Percentiles rank a stretch among this genome's conserved stretches.
phyloP scores from a whole-genome alignment of 2,888 invertebrate genomes.

The Hymenopus coronatus region DNA sequence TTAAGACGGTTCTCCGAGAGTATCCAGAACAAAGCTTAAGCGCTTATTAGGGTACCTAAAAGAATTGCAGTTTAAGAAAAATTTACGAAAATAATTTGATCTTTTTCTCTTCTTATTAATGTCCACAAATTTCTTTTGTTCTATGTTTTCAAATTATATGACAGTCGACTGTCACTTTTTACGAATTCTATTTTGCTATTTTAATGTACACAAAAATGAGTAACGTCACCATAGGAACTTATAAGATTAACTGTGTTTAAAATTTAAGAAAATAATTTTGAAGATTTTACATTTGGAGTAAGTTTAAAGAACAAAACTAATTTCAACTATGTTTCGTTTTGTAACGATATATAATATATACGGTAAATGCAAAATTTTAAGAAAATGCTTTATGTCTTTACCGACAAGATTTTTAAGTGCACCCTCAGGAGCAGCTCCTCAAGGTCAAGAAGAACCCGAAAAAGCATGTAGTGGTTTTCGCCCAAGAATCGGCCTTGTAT shows the following conservation, averaged over 20 bases:
- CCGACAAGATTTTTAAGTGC: not conserved
- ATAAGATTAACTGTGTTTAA: not conserved
- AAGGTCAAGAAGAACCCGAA: not conserved
- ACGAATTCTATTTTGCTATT: not conserved
- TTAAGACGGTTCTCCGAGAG: too few species aligned
- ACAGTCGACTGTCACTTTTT: not conserved
- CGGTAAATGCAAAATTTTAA: not conserved
- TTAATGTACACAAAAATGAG: not conserved
- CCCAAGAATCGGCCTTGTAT: not conserved
- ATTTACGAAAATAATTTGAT: too few species aligned
- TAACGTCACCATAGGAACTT: not conserved
- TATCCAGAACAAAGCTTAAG: too few species aligned
- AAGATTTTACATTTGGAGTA: not conserved
- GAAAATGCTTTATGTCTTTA: not conserved
- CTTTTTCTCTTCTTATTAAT: too few species aligned
- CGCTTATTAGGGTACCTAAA: too few species aligned
- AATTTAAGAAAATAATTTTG: not conserved
- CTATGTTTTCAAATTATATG: too few species aligned
- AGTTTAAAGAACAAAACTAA: not conserved
- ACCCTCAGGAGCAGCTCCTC: not conserved
- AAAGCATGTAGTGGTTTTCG: not conserved
- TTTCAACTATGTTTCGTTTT: not conserved
- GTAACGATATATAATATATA: not conserved
- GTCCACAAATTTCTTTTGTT: too few species aligned
- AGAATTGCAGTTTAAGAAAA: too few species aligned